Evolutionary conservation across 2,113 vertebrate species (phyloP).

Genomic region (Loxodonta africana): DNA sequence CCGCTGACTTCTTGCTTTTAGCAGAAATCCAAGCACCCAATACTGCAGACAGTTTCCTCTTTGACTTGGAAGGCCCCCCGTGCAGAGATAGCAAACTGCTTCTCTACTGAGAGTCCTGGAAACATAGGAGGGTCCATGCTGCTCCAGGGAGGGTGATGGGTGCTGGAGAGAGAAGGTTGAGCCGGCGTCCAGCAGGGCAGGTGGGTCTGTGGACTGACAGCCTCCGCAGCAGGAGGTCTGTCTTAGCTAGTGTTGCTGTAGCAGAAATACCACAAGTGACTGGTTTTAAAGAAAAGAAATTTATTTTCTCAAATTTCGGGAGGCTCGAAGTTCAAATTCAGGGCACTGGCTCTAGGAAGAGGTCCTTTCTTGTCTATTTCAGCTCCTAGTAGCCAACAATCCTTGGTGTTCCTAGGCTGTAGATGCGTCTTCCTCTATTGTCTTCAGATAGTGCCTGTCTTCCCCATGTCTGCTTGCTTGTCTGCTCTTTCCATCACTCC

Average conservation of each 20-base stretch:
- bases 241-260: not conserved
- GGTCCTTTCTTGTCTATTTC: not conserved
- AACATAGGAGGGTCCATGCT: fast-evolving
- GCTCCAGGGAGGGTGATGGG: not conserved
- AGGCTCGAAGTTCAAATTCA: not conserved
- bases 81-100: not conserved
- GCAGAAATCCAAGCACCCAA: not conserved
- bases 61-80: not conserved
- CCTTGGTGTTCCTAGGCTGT: no score
- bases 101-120: not conserved
- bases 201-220: no score
- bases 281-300: no score
- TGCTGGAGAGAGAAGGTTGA: not conserved
- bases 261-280: not conserved
- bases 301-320: not conserved
- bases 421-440: no score
- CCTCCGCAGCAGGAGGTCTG: not conserved
- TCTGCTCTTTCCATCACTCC: not conserved
- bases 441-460: not conserved
- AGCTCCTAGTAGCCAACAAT: not conserved
- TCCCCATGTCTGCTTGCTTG: not conserved
- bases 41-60: not conserved
- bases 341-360: not conserved
- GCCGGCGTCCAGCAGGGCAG: not conserved
- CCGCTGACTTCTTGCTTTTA: not conserved